Evolutionary conservation across 2,888 invertebrate genomes (phyloP).

Genomic region (Mythimna ferrago): DNA sequence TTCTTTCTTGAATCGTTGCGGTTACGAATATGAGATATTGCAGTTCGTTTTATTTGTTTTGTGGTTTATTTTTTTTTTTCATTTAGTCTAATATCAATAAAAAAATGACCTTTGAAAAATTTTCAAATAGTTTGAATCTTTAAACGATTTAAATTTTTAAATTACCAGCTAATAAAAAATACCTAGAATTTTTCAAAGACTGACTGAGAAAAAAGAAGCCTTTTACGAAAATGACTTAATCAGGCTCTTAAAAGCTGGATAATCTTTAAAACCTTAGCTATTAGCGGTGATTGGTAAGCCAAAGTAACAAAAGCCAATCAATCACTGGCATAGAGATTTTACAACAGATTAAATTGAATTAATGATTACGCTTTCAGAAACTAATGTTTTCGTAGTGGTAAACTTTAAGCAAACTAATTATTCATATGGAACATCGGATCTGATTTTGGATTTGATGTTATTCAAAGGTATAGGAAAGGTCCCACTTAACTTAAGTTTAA

Average conservation of each 20-base stretch:
- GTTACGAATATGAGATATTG: neutral
- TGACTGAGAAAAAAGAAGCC: neutral
- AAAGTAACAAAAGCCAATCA: neutral
- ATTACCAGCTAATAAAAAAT: no score
- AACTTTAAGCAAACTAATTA: neutral
- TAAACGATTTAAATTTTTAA: no score
- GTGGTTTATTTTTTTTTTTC: neutral
- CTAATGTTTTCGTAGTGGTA: neutral
- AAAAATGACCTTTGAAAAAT: neutral
- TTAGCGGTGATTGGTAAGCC: neutral
- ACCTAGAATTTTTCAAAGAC: neutral
- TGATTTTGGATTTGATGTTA: neutral
- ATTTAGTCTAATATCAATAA: neutral
- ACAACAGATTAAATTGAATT: neutral
- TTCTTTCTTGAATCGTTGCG: neutral
- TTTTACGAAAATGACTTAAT: neutral
- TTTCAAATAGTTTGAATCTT: neutral
- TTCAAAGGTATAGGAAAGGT: neutral
- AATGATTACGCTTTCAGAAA: neutral
- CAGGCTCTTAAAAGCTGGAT: neutral
- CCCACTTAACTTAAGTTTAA: neutral
- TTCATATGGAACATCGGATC: neutral
- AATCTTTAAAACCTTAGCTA: neutral
- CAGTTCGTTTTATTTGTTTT: neutral
- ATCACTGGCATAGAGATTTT: neutral